Conservation (phyloP, 1,140 invertebrate genomes). For the Papilio polytes region DNA sequence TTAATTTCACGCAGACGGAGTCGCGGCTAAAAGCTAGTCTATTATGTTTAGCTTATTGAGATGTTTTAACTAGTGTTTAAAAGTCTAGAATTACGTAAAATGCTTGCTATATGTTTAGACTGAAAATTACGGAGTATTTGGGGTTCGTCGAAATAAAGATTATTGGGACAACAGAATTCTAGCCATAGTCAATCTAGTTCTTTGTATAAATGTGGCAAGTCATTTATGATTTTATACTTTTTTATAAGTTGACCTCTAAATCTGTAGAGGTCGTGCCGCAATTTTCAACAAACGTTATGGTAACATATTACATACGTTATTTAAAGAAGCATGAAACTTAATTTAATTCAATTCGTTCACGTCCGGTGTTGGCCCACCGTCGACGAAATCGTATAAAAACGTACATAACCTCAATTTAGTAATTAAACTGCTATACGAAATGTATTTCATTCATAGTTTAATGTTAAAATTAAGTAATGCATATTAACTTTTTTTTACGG, state of each 20-base stretch:
- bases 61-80: no score
- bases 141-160: no score
- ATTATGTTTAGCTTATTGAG: no score
- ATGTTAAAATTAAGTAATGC: not conserved
- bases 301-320: not conserved
- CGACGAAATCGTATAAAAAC: constrained; percentile 5
- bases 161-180: no score
- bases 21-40: no score
- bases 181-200: no score
- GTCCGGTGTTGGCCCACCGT: not conserved
- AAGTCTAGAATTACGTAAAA: no score
- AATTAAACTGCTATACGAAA: constrained; percentile 5
- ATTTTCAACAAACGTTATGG: not conserved
- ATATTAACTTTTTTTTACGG: not conserved
- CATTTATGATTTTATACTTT: not conserved
- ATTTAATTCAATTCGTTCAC: constrained; percentile 5
- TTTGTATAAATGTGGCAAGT: no score
- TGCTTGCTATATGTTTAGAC: no score
- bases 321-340: constrained; percentile 13
- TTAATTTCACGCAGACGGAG: no score
- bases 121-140: no score
- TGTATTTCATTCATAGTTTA: not conserved
- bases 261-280: not conserved
- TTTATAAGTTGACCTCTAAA: constrained; percentile 1
- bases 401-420: not conserved